phyloP scores from a whole-genome alignment of 1,140 invertebrate species.

The Leptonema lineaticorne region DNA sequence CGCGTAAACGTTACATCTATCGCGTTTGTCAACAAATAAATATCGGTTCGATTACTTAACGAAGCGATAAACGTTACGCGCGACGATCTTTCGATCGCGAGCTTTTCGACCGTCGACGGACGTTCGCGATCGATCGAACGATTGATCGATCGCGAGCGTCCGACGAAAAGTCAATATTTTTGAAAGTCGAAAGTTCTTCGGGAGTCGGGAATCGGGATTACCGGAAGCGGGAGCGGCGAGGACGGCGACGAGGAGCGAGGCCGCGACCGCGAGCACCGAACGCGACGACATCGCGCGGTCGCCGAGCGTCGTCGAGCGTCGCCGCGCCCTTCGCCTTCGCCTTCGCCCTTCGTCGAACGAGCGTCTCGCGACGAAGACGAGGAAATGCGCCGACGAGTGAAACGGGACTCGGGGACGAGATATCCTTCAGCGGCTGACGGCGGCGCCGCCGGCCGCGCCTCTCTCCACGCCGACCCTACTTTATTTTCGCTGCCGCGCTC shows the following conservation, averaged over 20 bases:
- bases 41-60: too few species aligned
- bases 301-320: not conserved
- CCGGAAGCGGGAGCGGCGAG: not conserved
- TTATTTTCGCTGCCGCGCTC: not conserved
- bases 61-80: too few species aligned
- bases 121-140: too few species aligned
- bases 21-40: too few species aligned
- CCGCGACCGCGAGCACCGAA: not conserved
- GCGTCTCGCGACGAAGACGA: not conserved
- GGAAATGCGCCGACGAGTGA: not conserved
- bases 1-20: too few species aligned
- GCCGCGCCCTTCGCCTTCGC: not conserved
- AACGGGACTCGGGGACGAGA: not conserved
- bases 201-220: too few species aligned
- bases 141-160: too few species aligned
- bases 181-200: not conserved
- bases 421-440: not conserved
- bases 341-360: not conserved
- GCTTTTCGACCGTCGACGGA: too few species aligned
- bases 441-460: conserved; percentile 12
- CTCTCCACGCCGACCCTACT: not conserved
- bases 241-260: not conserved
- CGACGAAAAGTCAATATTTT: not conserved
- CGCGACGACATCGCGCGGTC: not conserved
- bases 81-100: too few species aligned